Evolutionary conservation across 2,888 invertebrate species (phyloP).

Genomic region (Xestia ashworthii): DNA sequence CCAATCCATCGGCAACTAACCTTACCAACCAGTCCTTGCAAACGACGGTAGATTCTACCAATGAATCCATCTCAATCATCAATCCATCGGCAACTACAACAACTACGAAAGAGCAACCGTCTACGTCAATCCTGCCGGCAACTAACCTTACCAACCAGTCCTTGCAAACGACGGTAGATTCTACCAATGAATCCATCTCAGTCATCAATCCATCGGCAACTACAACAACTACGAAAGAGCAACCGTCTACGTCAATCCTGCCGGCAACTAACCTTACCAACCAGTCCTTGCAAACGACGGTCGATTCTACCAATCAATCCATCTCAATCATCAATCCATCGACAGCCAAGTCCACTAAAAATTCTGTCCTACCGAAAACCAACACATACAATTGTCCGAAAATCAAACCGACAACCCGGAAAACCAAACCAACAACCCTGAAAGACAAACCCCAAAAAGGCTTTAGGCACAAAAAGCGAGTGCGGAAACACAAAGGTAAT

Average conservation of each 20-base stretch:
- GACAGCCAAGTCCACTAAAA: not conserved
- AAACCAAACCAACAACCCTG: not conserved
- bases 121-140: not conserved
- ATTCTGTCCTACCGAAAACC: not conserved
- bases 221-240: conserved; percentile 10
- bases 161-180: not conserved
- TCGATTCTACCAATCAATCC: not conserved
- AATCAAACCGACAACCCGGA: not conserved
- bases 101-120: conserved; percentile 7
- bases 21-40: not conserved
- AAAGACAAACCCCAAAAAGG: not conserved
- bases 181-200: not conserved
- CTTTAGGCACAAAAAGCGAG: not conserved
- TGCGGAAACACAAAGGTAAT: conserved; percentile 37
- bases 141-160: not conserved
- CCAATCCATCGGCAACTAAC: not conserved
- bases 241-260: not conserved
- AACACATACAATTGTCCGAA: not conserved
- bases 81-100: conserved; percentile 14
- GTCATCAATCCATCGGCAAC: not conserved
- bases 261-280: not conserved
- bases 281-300: not conserved
- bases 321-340: not conserved
- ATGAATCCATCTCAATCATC: not conserved
- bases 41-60: not conserved